Percentiles rank a stretch among this genome's conserved stretches.
Conservation (phyloP, 1,140 invertebrate genomes). For the Wasmannia auropunctata region DNA sequence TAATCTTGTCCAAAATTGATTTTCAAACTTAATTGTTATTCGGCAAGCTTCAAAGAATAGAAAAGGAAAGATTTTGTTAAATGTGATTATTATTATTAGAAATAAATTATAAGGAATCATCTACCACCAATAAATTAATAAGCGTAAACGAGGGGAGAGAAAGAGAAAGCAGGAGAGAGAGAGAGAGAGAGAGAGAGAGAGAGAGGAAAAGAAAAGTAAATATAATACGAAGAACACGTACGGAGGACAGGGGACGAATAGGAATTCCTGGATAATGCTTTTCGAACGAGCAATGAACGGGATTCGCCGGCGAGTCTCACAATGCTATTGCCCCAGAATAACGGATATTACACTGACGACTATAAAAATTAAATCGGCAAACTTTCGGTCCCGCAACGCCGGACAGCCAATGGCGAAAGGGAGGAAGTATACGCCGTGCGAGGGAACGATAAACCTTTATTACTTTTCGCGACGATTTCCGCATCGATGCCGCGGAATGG, state of each 20-base stretch:
- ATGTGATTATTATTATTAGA: not conserved
- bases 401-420: constrained; percentile 46
- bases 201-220: not conserved
- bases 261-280: constrained; percentile 60
- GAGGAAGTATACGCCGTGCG: constrained; percentile 48
- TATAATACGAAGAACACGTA: not conserved
- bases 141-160: not conserved
- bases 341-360: constrained; percentile 69
- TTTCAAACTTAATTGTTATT: not conserved
- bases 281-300: constrained; percentile 62
- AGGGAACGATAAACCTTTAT: constrained; percentile 74
- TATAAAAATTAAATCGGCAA: constrained; percentile 75
- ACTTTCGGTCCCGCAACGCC: constrained; percentile 61
- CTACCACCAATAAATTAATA: not conserved
- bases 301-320: constrained; percentile 61
- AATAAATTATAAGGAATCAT: not conserved
- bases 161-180: not conserved
- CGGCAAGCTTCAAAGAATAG: not conserved
- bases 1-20: not conserved
- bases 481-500: constrained; percentile 38
- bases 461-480: constrained; percentile 57
- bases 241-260: not conserved
- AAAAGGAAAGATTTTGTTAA: not conserved
- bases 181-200: not conserved
- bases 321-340: constrained; percentile 50